Evolutionary conservation across 2,888 invertebrate genomes (phyloP).

Genomic region (Neria commutata): DNA sequence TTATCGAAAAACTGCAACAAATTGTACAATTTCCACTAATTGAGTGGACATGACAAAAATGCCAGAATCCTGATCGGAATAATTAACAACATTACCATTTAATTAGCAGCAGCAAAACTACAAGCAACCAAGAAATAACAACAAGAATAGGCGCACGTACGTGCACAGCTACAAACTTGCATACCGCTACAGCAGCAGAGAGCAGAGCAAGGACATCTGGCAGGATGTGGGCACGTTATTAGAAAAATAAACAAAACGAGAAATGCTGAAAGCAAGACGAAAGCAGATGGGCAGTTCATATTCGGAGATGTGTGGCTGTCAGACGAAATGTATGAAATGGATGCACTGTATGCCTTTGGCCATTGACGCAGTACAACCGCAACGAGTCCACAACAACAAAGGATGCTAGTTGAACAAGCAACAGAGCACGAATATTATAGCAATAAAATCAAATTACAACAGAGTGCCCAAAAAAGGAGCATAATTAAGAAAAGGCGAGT

Average conservation of each 20-base stretch:
- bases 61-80: constrained; percentile 11
- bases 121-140: background rate
- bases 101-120: constrained; percentile 12
- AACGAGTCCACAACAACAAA: constrained; percentile 1
- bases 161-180: no score
- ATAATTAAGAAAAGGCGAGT: background rate
- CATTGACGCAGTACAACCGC: background rate
- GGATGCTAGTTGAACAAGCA: background rate
- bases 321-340: background rate
- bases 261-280: background rate
- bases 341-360: background rate
- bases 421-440: constrained; percentile 7
- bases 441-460: constrained; percentile 18
- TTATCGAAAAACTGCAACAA: constrained; percentile 14
- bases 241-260: constrained; percentile 5
- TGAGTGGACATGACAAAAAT: constrained; percentile 22
- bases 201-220: background rate
- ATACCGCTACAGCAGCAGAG: background rate
- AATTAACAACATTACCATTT: constrained; percentile 19
- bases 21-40: constrained; percentile 19
- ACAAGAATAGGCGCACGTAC: no score
- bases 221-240: constrained; percentile 11
- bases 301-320: background rate
- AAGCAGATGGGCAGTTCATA: background rate
- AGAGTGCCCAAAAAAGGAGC: background rate